Conservation (phyloP, 2,113 vertebrate genomes). For the Tautogolabrus adspersus region DNA sequence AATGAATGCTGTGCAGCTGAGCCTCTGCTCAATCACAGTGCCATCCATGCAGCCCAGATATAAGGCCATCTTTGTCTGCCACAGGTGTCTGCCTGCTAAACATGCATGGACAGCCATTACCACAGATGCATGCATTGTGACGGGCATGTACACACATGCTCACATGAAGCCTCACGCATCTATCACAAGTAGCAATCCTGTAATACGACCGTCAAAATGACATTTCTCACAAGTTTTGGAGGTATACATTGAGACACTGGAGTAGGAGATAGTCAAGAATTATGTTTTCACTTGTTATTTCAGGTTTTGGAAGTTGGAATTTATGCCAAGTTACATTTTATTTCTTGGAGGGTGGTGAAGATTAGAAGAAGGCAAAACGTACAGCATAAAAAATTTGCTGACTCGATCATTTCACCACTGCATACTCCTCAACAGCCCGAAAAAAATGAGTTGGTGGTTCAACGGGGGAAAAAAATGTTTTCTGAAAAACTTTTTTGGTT, state of each 20-base stretch:
- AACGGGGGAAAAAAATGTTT: slow-evolving; percentile 20
- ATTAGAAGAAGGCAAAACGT: background rate
- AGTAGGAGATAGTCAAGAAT: background rate
- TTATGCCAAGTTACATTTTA: background rate
- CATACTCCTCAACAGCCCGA: background rate
- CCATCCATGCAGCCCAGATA: slow-evolving; percentile 46
- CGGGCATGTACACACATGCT: slow-evolving; percentile 17
- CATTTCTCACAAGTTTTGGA: background rate
- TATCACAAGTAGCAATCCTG: background rate
- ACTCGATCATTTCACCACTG: slow-evolving; percentile 37
- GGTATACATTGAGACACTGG: background rate
- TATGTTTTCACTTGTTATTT: too few species aligned
- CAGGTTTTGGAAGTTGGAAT: background rate
- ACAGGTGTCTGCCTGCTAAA: slow-evolving; percentile 77
- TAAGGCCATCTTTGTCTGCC: slow-evolving; percentile 84
- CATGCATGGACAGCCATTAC: slow-evolving; percentile 22
- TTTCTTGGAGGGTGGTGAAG: slow-evolving; percentile 12
- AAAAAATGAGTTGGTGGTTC: slow-evolving; percentile 36
- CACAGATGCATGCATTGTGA: slow-evolving; percentile 4
- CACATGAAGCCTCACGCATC: background rate
- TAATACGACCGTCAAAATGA: background rate
- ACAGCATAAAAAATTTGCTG: slow-evolving; percentile 48
- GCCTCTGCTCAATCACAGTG: slow-evolving; percentile 63
- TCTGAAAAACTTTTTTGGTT: slow-evolving; percentile 66
- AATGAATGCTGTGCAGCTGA: slow-evolving; percentile 75